A percentile compares a stretch with the other conserved stretches of the same genome.
These are phyloP conservation scores for Falcunculus frontatus DNA, from an alignment of 2,113 vertebrate species.

Conservation along the genomic window DNA sequence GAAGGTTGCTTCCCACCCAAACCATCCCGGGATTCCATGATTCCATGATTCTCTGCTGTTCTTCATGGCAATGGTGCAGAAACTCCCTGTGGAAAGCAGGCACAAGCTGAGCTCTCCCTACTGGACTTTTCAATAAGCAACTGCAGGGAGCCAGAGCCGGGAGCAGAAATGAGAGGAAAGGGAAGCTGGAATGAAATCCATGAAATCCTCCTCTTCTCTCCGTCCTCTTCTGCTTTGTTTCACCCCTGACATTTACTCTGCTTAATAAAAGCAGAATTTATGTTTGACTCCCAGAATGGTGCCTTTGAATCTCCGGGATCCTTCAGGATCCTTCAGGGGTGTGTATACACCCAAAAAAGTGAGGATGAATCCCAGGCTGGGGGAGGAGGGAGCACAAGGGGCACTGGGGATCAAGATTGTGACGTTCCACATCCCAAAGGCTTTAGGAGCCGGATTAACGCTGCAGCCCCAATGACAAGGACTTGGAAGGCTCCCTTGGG, in stretches of 20 bases:
- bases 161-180: background rate
- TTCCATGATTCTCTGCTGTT: background rate
- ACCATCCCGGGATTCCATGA: background rate
- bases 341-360: background rate
- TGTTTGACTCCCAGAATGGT: constrained; percentile 34
- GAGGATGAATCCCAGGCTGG: background rate
- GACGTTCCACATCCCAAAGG: background rate
- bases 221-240: constrained; percentile 46
- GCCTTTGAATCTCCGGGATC: constrained; percentile 3
- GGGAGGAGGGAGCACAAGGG: background rate
- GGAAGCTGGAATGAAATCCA: constrained; percentile 41
- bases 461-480: background rate
- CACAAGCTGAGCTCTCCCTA: background rate
- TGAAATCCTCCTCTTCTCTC: constrained; percentile 41
- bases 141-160: background rate
- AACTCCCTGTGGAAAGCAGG: background rate
- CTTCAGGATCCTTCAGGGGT: background rate
- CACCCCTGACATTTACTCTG: constrained; percentile 61
- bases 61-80: background rate
- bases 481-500: background rate
- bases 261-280: constrained; percentile 63
- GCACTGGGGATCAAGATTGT: background rate
- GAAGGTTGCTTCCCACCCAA: background rate
- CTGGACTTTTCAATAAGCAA: constrained; percentile 33
- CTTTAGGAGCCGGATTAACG: background rate